phyloP scores from a whole-genome alignment of 2,113 vertebrate genomes.

The Cavia porcellus region DNA sequence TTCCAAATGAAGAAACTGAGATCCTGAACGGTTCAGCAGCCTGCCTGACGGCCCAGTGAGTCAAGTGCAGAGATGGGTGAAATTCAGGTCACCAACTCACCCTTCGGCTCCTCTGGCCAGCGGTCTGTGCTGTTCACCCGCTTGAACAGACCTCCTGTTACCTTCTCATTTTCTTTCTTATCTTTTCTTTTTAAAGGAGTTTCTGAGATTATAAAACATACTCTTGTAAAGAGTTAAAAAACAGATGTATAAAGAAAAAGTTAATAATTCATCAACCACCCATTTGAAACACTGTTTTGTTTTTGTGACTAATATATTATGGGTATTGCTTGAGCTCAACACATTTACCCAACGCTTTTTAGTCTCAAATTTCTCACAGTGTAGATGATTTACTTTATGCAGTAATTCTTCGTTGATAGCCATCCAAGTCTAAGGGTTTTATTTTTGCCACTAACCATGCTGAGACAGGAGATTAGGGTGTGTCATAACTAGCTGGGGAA shows the following conservation, averaged over 20 bases:
- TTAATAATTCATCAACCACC: neutral
- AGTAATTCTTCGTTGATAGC: neutral
- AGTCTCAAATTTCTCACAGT: neutral
- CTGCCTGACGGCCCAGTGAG: neutral
- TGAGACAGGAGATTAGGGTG: neutral
- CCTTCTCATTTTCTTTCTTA: neutral
- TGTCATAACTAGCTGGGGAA: neutral
- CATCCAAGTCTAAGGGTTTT: neutral
- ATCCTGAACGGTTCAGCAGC: neutral
- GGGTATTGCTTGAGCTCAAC: neutral
- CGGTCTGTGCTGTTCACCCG: neutral
- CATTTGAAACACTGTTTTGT: neutral
- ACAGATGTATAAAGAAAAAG: neutral
- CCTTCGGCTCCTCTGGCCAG: neutral
- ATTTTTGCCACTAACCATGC: neutral
- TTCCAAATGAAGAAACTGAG: neutral
- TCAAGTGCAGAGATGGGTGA: neutral
- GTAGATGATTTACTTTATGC: neutral
- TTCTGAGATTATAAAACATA: neutral
- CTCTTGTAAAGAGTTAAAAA: neutral
- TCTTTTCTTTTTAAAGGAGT: neutral
- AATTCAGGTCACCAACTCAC: neutral
- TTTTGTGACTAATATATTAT: neutral
- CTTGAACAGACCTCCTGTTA: neutral
- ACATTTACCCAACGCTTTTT: neutral